Evolutionary conservation across 1,140 invertebrate species (phyloP).

Genomic region (Heliconius himera): DNA sequence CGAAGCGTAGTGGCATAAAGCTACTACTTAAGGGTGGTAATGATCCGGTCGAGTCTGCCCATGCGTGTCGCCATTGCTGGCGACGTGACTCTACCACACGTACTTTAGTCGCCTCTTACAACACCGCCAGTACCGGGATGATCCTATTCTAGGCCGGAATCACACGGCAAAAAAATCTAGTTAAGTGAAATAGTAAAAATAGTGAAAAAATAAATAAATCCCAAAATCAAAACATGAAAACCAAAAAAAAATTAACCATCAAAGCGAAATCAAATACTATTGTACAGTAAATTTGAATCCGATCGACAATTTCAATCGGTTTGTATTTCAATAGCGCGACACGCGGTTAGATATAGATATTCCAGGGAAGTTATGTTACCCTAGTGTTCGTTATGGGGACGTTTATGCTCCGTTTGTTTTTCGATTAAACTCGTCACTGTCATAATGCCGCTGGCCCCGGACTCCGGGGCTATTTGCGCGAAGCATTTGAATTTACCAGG

Average conservation of each 20-base stretch:
- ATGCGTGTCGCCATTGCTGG: too few relatives aligned
- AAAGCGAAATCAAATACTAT: constrained; percentile 11
- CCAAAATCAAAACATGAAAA: not conserved
- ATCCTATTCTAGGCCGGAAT: too few relatives aligned
- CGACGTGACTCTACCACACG: too few relatives aligned
- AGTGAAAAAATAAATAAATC: not conserved
- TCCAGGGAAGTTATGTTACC: constrained; percentile 19
- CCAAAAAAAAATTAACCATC: not conserved
- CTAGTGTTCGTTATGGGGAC: constrained; percentile 26
- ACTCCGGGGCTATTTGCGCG: constrained; percentile 15
- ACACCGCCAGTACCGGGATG: too few relatives aligned
- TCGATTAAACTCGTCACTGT: constrained; percentile 30
- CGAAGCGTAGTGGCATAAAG: too few relatives aligned
- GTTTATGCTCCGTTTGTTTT: constrained; percentile 32
- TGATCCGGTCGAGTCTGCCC: too few relatives aligned
- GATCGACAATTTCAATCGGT: constrained; percentile 23
- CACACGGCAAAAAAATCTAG: too few relatives aligned
- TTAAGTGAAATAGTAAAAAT: too few relatives aligned
- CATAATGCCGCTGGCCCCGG: constrained; percentile 26
- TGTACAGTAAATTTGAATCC: constrained; percentile 24
- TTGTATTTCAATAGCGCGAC: constrained; percentile 25
- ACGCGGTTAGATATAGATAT: constrained; percentile 19
- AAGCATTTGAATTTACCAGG: constrained; percentile 13
- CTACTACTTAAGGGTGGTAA: too few relatives aligned
- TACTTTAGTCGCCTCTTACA: too few relatives aligned